Evolutionary conservation across 92 coral and sea anemone species (phyloP), one percentile per base, ranked within the genome.

Genomic region (Palythoa grandiflora): DNA sequence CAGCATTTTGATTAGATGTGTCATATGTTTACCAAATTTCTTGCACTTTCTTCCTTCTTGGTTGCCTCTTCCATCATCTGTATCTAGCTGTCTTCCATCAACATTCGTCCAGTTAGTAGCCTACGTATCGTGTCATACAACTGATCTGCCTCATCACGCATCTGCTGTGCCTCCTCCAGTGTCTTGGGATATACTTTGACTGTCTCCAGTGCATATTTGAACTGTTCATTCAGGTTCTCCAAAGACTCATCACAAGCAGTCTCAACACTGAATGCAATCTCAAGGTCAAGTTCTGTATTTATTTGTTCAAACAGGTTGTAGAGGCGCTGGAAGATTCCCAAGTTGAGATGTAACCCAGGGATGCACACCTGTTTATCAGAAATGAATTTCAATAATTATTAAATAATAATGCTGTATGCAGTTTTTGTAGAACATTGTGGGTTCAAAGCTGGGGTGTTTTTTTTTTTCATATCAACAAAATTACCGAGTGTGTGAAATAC

Each of bases 301-400:
- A 73, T 38, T 21, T 73, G 9, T 40, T 73, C 77, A 40, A 73
- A 73, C 20, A 73, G 35, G 21, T 38, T 38, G 77, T 73, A 73
- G 77, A 73, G 77, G 52, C 52, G 77, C 77, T 73, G 77, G 52
- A 73, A 73, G 52, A 73, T 73, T 3, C 77, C 77, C 48, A 38
- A 47, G 17, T 53, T 73, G 14, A 73, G 77, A 73, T 73, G 77
- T n/a, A 73, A 21, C 14, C 77, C 77, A 73, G 77, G 77, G 53
- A 73, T 73, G 51, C 77, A 73, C 48, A 73, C 52, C 77, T 73
- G 77, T 28, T 71, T 28, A 38, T 71, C 38, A 38, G 44, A 38
- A 28, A 17, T 28, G 40, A 71, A 9, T 40, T 40, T 40, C 1
- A 40, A 70, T 70, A 10, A 11, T 37, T 20, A 70, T 28, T 70